Base-by-base conservation (phyloP, 2,113 vertebrate species). In the Ariopsis seemanni region DNA sequence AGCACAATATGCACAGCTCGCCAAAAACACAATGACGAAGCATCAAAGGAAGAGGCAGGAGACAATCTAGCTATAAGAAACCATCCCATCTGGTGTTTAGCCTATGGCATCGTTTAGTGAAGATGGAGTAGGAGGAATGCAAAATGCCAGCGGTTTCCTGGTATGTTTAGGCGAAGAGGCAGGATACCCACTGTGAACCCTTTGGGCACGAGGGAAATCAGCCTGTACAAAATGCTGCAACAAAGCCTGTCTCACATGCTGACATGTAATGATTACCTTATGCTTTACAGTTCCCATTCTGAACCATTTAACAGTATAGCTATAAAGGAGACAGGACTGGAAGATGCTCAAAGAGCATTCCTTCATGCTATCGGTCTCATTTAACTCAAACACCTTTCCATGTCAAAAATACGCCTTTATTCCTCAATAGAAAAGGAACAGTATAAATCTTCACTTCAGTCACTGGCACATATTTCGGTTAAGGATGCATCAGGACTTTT, bases 181-280 rank as follows among this genome's bases (percentile, higher is more conserved):
- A 90, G 89, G 87, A 90, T 90, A 87, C 89, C 85, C 75, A 88
- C 67, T 87, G 87, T 85, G 87, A 90, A 86, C 65, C 87, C 91
- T 92, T 90, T 87, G 87, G 72, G 90, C 82, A 90, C 86, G 58
- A 79, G 65, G 75, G 85, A 88, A 85, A 84, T 52, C 74, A 86
- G 85, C 81, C 85, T 84, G 87, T 62, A 88, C 62, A 77, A 25
- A 57, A 88, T 85, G 80, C 80, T 88, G 80, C 65, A 67, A 85
- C 84, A 50, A 79, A 90, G 87, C 89, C 90, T 52, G 80, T 79
- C 75, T 91, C 87, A 87, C 83, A 91, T 92, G 92, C 90, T 92
- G 82, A 91, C 89, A 92, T 91, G 86, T 90, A 92, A 92, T 82
- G 50, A 87, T 90, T 89, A 90, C 75, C 79, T 62, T 85, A 90